Conservation (phyloP, 2,888 invertebrate species). For the Dolomedes plantarius region DNA sequence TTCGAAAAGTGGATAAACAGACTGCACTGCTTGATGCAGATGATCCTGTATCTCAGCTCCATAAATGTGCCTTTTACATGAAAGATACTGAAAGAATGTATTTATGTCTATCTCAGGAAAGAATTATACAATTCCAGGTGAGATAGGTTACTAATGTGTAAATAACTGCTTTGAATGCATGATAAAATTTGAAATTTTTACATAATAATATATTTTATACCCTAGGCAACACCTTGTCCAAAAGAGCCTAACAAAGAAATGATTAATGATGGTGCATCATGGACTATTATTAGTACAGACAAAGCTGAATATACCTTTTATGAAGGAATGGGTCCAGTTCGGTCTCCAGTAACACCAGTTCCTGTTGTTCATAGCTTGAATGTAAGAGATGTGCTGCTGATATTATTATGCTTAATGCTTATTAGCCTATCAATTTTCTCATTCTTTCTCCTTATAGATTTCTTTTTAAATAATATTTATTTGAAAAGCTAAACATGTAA, state of each 20-base stretch:
- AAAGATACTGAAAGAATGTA: conserved; percentile 99
- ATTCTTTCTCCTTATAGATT: no score
- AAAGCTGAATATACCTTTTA: conserved; percentile 99
- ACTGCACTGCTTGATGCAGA: conserved; percentile 98
- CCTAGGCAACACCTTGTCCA: conserved; percentile 92
- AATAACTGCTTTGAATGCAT: not conserved
- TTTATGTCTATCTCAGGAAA: conserved; percentile 96
- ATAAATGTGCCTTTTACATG: conserved; percentile 99
- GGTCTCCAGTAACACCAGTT: conserved; percentile 96
- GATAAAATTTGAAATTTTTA: no score
- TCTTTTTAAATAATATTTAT: no score
- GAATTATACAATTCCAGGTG: conserved; percentile 97
- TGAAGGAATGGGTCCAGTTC: conserved; percentile 98
- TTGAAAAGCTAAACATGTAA: no score
- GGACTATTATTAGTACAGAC: conserved; percentile 99
- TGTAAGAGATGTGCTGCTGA: conserved; percentile 78
- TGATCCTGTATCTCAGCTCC: conserved; percentile 98
- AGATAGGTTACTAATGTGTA: not conserved
- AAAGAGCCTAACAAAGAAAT: conserved; percentile 98
- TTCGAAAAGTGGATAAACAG: conserved; percentile 93
- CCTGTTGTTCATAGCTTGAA: conserved; percentile 96
- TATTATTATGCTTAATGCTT: not conserved
- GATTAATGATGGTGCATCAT: conserved; percentile 99
- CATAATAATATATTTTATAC: no score
- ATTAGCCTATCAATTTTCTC: no score